Evolutionary conservation across 2,113 vertebrate species (phyloP).

Genomic region (Neodontobutis hainanensis): DNA sequence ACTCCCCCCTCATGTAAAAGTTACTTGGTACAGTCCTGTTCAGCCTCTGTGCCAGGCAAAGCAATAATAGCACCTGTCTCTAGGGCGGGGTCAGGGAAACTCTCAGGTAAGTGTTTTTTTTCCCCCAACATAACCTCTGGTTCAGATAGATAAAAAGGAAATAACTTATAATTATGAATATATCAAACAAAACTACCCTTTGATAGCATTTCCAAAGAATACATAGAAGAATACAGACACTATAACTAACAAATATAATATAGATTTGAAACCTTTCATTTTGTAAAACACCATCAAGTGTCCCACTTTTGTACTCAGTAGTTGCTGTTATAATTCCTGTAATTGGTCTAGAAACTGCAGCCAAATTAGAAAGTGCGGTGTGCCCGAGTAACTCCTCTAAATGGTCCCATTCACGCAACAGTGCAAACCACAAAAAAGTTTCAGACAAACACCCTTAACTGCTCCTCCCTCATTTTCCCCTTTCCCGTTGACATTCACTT

Average conservation of each 20-base stretch:
- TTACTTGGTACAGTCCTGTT: conserved; percentile 74
- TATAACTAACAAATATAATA: not conserved
- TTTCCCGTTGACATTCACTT: conserved; percentile 43
- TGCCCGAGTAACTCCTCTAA: conserved; percentile 56
- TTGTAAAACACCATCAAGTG: conserved; percentile 5
- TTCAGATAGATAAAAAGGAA: conserved; percentile 4
- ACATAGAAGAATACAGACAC: not conserved
- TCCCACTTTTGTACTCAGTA: conserved; percentile 34
- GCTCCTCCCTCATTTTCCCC: conserved; percentile 6
- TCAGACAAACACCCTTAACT: conserved; percentile 27
- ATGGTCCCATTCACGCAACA: conserved; percentile 16
- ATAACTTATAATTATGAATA: not conserved
- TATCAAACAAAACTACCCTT: not conserved
- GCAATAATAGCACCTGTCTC: conserved; percentile 68
- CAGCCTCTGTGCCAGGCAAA: conserved; percentile 59
- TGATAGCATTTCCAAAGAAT: not conserved
- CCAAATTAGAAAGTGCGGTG: conserved; percentile 29
- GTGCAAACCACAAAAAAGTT: conserved; percentile 39
- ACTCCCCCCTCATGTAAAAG: conserved; percentile 29
- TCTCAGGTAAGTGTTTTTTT: conserved; percentile 47
- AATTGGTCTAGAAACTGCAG: conserved; percentile 51
- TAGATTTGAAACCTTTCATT: not conserved
- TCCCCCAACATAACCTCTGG: not conserved
- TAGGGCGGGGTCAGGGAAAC: conserved; percentile 64
- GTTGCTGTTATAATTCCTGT: conserved; percentile 42